These are phyloP conservation scores for Drosophila crucigera DNA, from an alignment of 2,888 invertebrate species.

Conservation along the genomic window DNA sequence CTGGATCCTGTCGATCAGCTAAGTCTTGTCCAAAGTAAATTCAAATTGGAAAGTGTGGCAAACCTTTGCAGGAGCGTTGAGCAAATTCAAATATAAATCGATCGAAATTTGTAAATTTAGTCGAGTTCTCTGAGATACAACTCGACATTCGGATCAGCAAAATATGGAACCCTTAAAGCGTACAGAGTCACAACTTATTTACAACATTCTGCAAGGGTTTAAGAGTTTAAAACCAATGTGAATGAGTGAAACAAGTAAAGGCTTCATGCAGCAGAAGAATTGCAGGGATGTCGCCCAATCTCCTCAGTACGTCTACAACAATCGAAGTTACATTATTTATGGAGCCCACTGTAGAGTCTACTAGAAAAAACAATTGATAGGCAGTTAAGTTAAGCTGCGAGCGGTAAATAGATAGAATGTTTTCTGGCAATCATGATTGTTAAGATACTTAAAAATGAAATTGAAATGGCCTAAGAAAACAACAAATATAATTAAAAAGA, in stretches of 20 bases:
- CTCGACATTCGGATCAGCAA: not conserved
- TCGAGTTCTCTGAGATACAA: no score
- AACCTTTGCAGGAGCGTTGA: conserved; percentile 5
- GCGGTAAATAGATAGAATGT: conserved; percentile 37
- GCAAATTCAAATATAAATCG: not conserved
- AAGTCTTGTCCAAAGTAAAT: not conserved
- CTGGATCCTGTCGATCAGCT: conserved; percentile 28
- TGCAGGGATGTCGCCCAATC: not conserved
- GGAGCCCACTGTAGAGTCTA: conserved; percentile 9
- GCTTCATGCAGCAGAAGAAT: not conserved
- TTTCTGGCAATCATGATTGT: conserved; percentile 55
- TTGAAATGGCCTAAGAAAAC: not conserved
- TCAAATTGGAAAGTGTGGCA: conserved; percentile 1
- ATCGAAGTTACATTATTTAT: conserved; percentile 1
- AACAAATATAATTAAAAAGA: not conserved
- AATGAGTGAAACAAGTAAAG: not conserved
- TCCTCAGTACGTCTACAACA: not conserved
- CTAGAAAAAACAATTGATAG: not conserved
- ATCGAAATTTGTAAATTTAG: not conserved
- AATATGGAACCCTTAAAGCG: not conserved
- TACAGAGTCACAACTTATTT: not conserved
- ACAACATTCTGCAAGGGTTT: conserved; percentile 9
- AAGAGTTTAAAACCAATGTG: not conserved
- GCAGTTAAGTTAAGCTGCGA: conserved; percentile 3
- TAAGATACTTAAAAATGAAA: conserved; percentile 24